Evolutionary conservation across 2,888 invertebrate genomes (phyloP).

Genomic region (Keiferia lycopersicella): DNA sequence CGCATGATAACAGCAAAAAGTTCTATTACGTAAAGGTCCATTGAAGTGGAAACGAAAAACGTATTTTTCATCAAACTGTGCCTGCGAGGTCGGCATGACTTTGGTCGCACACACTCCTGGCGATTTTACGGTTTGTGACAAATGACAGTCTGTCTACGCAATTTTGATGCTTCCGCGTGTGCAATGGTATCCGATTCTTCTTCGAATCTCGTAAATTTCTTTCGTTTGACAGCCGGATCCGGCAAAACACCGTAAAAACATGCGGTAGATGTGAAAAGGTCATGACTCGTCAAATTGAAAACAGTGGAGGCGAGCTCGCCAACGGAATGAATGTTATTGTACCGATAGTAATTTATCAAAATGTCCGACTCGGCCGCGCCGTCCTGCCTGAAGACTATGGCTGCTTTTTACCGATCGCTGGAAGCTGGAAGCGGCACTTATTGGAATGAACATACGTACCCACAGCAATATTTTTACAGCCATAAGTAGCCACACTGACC

Average conservation of each 20-base stretch:
- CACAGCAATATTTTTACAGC: too few species aligned
- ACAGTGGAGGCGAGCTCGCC: slow-evolving; percentile 52
- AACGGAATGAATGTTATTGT: slow-evolving; percentile 67
- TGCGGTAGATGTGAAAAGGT: slow-evolving; percentile 22
- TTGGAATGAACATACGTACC: background rate
- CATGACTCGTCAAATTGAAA: slow-evolving; percentile 68
- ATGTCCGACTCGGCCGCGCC: slow-evolving; percentile 48
- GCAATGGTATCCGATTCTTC: too few species aligned
- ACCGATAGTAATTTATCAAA: slow-evolving; percentile 74
- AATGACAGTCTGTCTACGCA: too few species aligned
- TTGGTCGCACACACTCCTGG: too few species aligned
- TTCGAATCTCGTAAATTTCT: too few species aligned
- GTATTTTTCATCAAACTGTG: slow-evolving; percentile 53
- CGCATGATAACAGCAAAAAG: slow-evolving; percentile 35
- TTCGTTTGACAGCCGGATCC: too few species aligned
- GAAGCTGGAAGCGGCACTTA: background rate
- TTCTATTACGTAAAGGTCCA: slow-evolving; percentile 45
- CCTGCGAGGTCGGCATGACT: slow-evolving; percentile 50
- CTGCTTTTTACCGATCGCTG: slow-evolving; percentile 33
- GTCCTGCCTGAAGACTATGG: slow-evolving; percentile 39
- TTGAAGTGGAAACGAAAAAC: slow-evolving; percentile 52
- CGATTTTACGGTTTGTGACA: too few species aligned
- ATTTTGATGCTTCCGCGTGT: too few species aligned
- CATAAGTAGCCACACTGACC: too few species aligned
- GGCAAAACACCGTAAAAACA: too few species aligned